Base-by-base conservation (phyloP, 2,888 invertebrate species). In the Enchytraeus crypticus region DNA sequence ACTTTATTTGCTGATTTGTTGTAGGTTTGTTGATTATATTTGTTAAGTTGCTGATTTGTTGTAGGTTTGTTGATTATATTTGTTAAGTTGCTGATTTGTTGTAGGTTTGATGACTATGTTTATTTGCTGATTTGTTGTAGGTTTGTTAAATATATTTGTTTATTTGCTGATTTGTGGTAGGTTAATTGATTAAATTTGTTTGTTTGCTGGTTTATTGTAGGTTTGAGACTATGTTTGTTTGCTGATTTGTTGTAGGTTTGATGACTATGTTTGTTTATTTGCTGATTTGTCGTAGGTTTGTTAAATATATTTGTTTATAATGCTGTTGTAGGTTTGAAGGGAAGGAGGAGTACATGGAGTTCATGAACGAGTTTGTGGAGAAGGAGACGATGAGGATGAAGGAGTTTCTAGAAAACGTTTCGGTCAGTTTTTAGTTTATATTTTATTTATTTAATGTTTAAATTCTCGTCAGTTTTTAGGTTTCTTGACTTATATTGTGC, bases 311-410 rank as follows among this genome's bases (percentile, higher is more conserved):
- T n/a, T 47, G 47, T 26, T 11, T 26, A 11, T 18, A 29, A 27
- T 49, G 18, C 14, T 49, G 23, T 49, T 21, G 49, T 49, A 23
- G 49, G n/a, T 49, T 49, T 49, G 49, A 21, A 21, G 92, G 91
- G 66, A 95, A 95, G 76, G 93, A 95, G 80, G 89, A 89, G 72
- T 95, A 91, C 78, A 95, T 95, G 93, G 92, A 91, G 79, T 95
- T 93, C 78, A 87, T 79, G 76, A 79, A 79, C 62, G 70, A 72
- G 34, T 78, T 79, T 69, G 73, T 79, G 18, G 78, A 79, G 49
- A 66, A 70, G 18, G 76, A 79, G 62, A 71, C 71, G 53, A 61
- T 64, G 30, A 74, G 70, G 56, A 76, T 79, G 76, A 73, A 73
- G 51, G 67, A 67, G 5, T 79, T 78, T 69, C 68, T 79, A 2